Evolutionary conservation across 2,797 vertebrate genomes (phyloP), one percentile per base, ranked within the genome.

Genomic region (Buphagus erythrorhynchus): DNA sequence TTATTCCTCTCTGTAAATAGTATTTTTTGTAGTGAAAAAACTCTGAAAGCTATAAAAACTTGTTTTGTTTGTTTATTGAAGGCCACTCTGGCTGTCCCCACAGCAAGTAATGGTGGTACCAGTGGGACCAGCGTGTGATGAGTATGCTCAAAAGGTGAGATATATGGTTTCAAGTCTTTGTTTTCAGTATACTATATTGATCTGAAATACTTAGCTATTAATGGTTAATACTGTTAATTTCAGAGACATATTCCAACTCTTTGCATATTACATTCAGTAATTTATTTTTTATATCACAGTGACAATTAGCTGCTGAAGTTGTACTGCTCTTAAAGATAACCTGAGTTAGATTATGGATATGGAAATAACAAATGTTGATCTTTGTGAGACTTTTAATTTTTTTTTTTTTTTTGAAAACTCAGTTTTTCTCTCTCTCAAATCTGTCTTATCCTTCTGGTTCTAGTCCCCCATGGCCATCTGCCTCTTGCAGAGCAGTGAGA

Each of bases 41-140:
- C 49, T 36, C 8, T 48, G 66, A 54, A 77, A 66, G 6, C n/a
- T 55, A 1, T 10, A 66, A 62, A 85, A 91, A 79, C 48, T 42
- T 86, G 12, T 94, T 95, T 35, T 43, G 9, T 89, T 89, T 96
- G 52, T 85, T 84, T 96, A 26, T 76, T 71, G 22, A 95, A 99
- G 99, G 99, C 99, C 99, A 1, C 98, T 99, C 86, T 99, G 99
- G 99, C 98, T 99, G 61, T 99, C 99, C 65, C 99, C 99, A 51
- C 98, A 98, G 90, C 99, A 99, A 94, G 99, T 99, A 77, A 99
- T 99, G 99, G 99, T 99, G 12, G 98, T 99, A 68, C 99, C 99
- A 11, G 98, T 99, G 77, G 99, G 99, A 96, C 99, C 99, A 28
- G 98, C 98, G 0, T 99, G 99, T 95, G 99, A 99, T 25, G 99